These are phyloP conservation scores for Xestia sexstrigata DNA, from an alignment of 2,888 invertebrate genomes.

Conservation along the genomic window DNA sequence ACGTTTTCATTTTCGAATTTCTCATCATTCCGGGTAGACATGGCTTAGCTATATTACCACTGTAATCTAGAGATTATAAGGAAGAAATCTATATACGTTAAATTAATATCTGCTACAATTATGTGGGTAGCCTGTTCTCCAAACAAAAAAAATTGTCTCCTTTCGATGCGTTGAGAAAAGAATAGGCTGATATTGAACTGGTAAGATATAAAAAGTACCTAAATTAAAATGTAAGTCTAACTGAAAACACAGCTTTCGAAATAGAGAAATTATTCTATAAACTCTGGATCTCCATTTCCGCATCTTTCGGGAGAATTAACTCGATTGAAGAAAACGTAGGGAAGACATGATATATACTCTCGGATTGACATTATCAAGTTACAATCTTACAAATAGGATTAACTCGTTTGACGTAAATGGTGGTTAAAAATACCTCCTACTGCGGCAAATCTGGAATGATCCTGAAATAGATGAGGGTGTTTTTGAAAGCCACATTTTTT, in stretches of 20 bases:
- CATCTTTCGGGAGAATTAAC: not conserved
- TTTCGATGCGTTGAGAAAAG: not conserved
- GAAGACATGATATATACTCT: not conserved
- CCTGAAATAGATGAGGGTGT: too few relatives aligned
- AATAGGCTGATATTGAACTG: not conserved
- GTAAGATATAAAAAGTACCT: not conserved
- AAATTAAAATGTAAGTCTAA: too few relatives aligned
- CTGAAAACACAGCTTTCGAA: not conserved
- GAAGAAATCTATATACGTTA: too few relatives aligned
- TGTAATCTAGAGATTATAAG: too few relatives aligned
- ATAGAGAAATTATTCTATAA: not conserved
- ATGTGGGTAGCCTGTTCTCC: too few relatives aligned
- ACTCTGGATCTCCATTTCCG: not conserved
- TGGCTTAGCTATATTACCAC: too few relatives aligned
- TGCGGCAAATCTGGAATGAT: not conserved
- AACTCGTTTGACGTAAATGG: not conserved
- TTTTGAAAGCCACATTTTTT: not conserved
- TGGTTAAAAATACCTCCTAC: not conserved
- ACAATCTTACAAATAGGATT: not conserved
- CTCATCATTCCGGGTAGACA: too few relatives aligned
- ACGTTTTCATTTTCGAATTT: too few relatives aligned
- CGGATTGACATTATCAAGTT: constrained; percentile 12
- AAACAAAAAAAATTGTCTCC: too few relatives aligned
- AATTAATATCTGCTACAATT: too few relatives aligned
- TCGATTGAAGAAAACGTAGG: not conserved